Base-by-base conservation (phyloP, 1,140 invertebrate species). In the Cydia pomonella region DNA sequence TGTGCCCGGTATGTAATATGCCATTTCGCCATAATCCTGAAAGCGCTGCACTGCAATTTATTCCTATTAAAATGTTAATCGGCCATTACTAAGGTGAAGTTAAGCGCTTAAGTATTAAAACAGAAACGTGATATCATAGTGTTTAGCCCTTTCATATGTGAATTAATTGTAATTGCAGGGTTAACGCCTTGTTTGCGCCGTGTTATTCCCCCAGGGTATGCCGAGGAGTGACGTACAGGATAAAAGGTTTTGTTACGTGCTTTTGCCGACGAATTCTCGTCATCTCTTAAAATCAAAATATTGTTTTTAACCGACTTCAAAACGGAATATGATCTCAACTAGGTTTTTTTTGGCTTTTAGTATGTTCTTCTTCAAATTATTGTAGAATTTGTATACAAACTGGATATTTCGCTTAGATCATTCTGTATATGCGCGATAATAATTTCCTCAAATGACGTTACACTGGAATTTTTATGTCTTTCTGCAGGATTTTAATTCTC, bases 111-210 rank as follows among this genome's bases (percentile, higher is more conserved):
- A 66, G 63, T 25, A 64, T 64, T 66, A 66, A 66, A 66, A 66
- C 63, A 33, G 25, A 33, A 66, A 66, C 63, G 63, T 66, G 63
- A 66, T 29, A 66, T 66, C 63, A 66, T 66, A 66, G 63, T 33
- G 25, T 29, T 66, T 66, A 66, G 63, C 63, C 13, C 63, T 66
- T 66, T 29, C 63, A 66, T 66, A 27, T 66, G 63, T 66, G 63
- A 66, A 66, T 66, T 66, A 66, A 66, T 66, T 66, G 25, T 66
- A 66, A 66, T 66, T 66, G 18, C 63, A 29, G 27, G 23, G 63
- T 66, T 33, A 66, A 66, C 63, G 27, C 63, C 63, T 66, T 66
- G 63, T 66, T 66, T 66, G 63, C 18, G 63, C 63, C 25, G 13
- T 29, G 63, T 66, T 66, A 66, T 66, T n/a, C 63, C 63, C 63